phyloP scores from a whole-genome alignment of 35 echinoderm and acorn worm species.

The Patiria miniata region DNA sequence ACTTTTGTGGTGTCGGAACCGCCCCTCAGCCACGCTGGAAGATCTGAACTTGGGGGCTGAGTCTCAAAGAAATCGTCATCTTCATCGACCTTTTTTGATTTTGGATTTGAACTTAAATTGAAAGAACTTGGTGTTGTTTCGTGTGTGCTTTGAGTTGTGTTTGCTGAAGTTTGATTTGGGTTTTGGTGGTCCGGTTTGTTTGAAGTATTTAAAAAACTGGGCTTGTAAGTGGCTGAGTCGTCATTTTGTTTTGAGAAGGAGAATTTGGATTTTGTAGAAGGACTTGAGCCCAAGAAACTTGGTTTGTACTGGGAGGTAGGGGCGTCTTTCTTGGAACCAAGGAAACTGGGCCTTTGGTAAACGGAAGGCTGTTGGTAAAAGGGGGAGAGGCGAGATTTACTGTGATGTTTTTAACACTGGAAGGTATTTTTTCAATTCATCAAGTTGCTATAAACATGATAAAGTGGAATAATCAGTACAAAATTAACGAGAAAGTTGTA shows the following conservation, averaged over 20 bases:
- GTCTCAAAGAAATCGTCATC: slow-evolving; percentile 3
- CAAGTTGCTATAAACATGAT: no score
- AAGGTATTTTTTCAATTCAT: no score
- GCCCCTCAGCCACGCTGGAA: neutral
- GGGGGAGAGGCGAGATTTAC: neutral
- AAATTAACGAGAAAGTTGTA: no score
- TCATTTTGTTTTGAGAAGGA: neutral
- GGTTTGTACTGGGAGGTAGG: neutral
- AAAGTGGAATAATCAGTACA: no score
- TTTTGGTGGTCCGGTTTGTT: neutral
- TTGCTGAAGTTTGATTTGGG: neutral
- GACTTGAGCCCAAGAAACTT: neutral
- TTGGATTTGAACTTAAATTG: neutral
- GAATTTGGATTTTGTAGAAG: neutral
- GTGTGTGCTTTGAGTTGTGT: neutral
- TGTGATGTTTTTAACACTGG: no score
- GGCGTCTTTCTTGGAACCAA: neutral
- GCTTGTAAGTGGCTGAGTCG: slow-evolving; percentile 8
- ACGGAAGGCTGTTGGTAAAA: slow-evolving; percentile 8
- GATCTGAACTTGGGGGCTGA: neutral
- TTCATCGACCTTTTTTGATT: neutral
- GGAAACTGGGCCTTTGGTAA: slow-evolving; percentile 12
- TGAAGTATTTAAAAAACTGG: neutral
- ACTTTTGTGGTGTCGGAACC: neutral
- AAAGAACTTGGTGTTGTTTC: neutral